Conservation (phyloP, 2,113 vertebrate species). For the Cariama cristata region DNA sequence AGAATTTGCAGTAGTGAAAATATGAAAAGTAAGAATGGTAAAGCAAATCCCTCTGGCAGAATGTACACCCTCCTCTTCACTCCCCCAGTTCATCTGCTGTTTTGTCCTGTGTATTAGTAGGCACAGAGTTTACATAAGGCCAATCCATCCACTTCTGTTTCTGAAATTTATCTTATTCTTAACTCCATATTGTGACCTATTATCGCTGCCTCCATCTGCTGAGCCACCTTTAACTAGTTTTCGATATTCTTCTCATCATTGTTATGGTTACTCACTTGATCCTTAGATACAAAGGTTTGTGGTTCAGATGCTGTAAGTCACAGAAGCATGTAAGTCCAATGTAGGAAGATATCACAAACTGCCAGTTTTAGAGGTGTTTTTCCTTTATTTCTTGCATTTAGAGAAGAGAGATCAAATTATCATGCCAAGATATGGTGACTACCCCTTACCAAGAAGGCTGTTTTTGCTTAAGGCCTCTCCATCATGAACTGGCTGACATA, state of each 20-base stretch:
- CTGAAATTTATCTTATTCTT: not conserved
- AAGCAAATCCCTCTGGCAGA: not conserved
- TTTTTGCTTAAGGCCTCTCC: not conserved
- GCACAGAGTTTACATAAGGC: not conserved
- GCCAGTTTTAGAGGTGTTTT: not conserved
- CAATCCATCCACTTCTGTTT: not conserved
- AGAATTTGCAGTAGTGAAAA: not conserved
- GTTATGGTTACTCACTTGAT: not conserved
- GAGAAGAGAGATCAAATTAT: not conserved
- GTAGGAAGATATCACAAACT: not conserved
- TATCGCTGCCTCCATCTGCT: not conserved
- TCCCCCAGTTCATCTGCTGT: not conserved
- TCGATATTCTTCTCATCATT: not conserved
- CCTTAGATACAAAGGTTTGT: not conserved
- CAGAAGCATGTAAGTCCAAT: not conserved
- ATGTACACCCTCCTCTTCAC: not conserved
- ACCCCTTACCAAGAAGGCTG: not conserved
- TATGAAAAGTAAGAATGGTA: not conserved
- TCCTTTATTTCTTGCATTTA: not conserved
- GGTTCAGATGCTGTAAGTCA: not conserved
- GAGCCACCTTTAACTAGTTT: not conserved
- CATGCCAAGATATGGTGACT: not conserved
- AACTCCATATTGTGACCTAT: not conserved
- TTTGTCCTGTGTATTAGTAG: not conserved
- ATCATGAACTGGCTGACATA: not conserved